phyloP scores from a whole-genome alignment of 2,888 invertebrate genomes.

The Cloeon dipterum region DNA sequence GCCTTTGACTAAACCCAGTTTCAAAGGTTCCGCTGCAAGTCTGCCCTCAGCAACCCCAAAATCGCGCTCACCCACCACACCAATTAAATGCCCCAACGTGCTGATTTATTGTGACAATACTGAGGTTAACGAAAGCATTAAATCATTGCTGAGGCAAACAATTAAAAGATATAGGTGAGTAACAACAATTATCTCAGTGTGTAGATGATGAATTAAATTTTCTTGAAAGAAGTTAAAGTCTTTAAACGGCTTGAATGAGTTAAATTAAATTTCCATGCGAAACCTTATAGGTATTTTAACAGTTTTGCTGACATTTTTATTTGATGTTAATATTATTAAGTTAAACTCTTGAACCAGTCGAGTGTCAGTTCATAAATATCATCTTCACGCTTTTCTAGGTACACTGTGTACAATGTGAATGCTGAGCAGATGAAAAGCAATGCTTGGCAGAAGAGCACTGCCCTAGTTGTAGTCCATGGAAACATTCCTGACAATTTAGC shows the following conservation, averaged over 20 bases:
- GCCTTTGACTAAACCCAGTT: too few relatives aligned
- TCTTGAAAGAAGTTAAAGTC: too few relatives aligned
- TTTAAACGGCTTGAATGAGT: too few relatives aligned
- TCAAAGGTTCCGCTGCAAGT: not conserved
- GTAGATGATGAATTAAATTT: too few relatives aligned
- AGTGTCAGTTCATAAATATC: too few relatives aligned
- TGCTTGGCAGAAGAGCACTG: constrained; percentile 39
- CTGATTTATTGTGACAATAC: constrained; percentile 60
- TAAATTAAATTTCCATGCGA: too few relatives aligned
- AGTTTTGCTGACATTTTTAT: too few relatives aligned
- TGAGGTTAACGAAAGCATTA: constrained; percentile 31
- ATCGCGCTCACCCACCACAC: not conserved
- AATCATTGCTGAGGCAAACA: not conserved
- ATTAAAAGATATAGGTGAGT: not conserved
- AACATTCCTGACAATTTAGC: constrained; percentile 40
- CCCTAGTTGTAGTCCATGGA: constrained; percentile 55
- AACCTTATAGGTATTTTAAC: too few relatives aligned
- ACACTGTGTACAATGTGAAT: constrained; percentile 21
- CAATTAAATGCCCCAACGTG: constrained; percentile 32
- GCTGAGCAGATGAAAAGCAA: constrained; percentile 20
- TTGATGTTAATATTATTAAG: too few relatives aligned
- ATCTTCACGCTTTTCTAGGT: too few relatives aligned
- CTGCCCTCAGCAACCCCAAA: not conserved
- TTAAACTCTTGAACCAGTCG: too few relatives aligned
- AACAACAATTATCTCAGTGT: too few relatives aligned